Evolutionary conservation across 2,797 vertebrate genomes (phyloP), one percentile per base, ranked within the genome.

Genomic region (Bucorvus abyssinicus): DNA sequence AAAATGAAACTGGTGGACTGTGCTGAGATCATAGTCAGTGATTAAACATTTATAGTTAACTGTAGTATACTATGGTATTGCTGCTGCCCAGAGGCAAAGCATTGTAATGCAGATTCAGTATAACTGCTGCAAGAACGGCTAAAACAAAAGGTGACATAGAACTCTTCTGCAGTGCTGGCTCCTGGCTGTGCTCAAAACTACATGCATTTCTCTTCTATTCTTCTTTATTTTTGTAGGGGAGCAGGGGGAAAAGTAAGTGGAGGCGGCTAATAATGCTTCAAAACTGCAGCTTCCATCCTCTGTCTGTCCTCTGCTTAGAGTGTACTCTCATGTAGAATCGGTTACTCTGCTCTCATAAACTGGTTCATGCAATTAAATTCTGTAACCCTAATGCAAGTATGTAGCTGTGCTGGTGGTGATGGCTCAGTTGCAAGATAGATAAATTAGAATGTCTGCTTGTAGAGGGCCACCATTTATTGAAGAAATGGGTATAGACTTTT

Each of bases 281-380:
- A 79, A 92, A 95, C 60, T 83, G 44, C 79, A 76, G 57, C 85
- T 92, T 94, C 82, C 77, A 19, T 55, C 10, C 5, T 71, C 79
- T 84, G 67, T 94, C 95, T 95, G 95, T n/a, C 30, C 49, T 84
- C 63, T 67, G 26, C 29, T 81, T 67, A 32, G 70, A 56, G 81
- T 76, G 68, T 93, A 67, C 69, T 90, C 59, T 65, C 14, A 3
- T 79, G 30, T 84, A 24, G 42, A 55, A 90, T 94, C 88, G 57
- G 65, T 96, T 96, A 84, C 84, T 93, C 90, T 86, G 90, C 75
- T 97, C 85, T 97, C 84, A 47, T 94, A 96, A 95, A 95, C 89
- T 95, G 75, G n/a, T 93, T 97, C 93, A 93, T 87, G 65, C 70
- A 96, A 95, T 97, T 96, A 96, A 96, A 96, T 93, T 93, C 69